Evolutionary conservation across 2,888 invertebrate species (phyloP), one percentile per base, ranked within the genome.

Genomic region (Drosophila colorata): DNA sequence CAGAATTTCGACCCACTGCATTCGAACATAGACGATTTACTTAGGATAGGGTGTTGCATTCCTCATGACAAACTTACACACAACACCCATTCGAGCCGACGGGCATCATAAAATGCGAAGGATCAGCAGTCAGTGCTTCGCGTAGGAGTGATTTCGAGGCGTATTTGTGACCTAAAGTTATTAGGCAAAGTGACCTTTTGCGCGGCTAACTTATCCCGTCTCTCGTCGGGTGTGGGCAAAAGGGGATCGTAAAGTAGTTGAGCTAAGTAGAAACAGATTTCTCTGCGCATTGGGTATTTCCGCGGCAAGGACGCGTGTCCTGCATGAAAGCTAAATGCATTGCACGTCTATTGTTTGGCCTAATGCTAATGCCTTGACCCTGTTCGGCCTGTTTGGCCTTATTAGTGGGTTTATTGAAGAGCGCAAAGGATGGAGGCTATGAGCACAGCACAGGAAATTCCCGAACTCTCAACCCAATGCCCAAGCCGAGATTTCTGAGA

Each of bases 101-200:
- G 41, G 33, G 8, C 48, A 41, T 67, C 44, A 49, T 72, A 67
- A 72, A 71, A n/a, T 43, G 35, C 47, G 16, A 18, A 59, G 43
- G 71, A 68, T 75, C 78, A 80, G 63, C 80, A 82, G 80, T 77
- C 84, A 82, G 65, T 77, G 79, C 72, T 80, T 83, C 70, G 68
- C 31, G 87, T 80, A 86, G 88, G 88, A 88, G 88, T 88, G 88
- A 88, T 70, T 69, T 55, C 60, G 55, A 80, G 88, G 86, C 88
- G 87, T 86, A 74, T 68, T 68, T 80, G 85, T 88, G 79, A 82
- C 69, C 86, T 78, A 78, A 88, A 80, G 80, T 75, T 86, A 87
- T 87, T 88, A 86, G 81, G 59, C 82, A 86, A 85, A 81, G 75
- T 80, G 81, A 85, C 81, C 83, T 87, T 85, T 84, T 51, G 60